phyloP scores from a whole-genome alignment of 2,797 vertebrate species.

The Moxostoma hubbsi region DNA sequence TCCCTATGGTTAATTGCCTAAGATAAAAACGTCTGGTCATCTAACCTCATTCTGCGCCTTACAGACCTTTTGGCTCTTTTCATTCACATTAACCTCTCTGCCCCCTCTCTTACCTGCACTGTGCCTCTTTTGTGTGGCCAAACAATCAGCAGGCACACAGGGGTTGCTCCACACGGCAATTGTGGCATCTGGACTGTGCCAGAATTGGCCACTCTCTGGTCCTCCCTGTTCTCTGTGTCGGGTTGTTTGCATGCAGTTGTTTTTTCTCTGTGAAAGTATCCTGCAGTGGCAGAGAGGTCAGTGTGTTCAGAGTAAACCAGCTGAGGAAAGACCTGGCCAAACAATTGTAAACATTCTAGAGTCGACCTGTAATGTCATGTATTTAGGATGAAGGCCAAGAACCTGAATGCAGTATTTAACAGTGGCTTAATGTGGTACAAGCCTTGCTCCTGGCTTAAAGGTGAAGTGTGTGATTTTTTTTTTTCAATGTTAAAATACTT shows the following conservation, averaged over 20 bases:
- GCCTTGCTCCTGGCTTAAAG: not conserved
- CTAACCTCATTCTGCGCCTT: slow-evolving; percentile 68
- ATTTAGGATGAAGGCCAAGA: not conserved
- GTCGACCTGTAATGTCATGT: slow-evolving; percentile 1
- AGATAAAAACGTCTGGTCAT: slow-evolving; percentile 42
- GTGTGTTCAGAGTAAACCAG: slow-evolving; percentile 16
- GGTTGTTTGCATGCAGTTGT: slow-evolving; percentile 51
- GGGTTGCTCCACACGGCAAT: slow-evolving; percentile 46
- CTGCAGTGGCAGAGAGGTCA: slow-evolving; percentile 39
- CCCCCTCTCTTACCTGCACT: slow-evolving; percentile 5
- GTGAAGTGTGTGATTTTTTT: not conserved
- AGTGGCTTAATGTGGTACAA: not conserved
- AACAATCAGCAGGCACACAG: slow-evolving; percentile 75
- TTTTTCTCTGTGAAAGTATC: slow-evolving; percentile 6
- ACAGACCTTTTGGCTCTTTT: slow-evolving; percentile 66
- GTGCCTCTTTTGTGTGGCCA: slow-evolving; percentile 68
- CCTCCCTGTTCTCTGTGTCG: slow-evolving; percentile 56
- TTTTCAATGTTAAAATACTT: no score
- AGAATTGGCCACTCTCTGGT: slow-evolving; percentile 69
- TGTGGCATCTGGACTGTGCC: slow-evolving; percentile 71
- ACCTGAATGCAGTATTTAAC: slow-evolving; percentile 9
- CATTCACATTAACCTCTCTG: slow-evolving; percentile 20
- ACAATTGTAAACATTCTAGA: slow-evolving; percentile 25
- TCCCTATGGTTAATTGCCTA: not conserved
- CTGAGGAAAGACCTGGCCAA: slow-evolving; percentile 23